Conservation (phyloP, 1,140 invertebrate genomes). For the Caerostris extrusa region DNA sequence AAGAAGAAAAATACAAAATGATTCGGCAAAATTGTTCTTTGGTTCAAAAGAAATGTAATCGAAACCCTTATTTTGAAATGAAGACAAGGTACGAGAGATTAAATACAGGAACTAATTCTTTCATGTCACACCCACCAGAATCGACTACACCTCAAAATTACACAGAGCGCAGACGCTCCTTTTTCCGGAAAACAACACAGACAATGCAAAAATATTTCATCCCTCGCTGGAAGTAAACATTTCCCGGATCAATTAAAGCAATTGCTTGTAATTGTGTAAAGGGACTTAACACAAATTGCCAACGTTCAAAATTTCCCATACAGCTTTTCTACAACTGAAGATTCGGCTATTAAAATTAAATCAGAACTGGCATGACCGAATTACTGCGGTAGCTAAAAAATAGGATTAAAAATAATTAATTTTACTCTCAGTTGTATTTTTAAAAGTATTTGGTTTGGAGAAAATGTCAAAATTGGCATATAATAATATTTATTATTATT, state of each 20-base stretch:
- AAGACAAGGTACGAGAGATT: neutral
- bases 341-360: too few species aligned
- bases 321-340: too few species aligned
- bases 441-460: too few species aligned
- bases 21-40: too few species aligned
- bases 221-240: conserved; percentile 38
- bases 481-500: too few species aligned
- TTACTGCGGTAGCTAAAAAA: too few species aligned
- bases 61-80: neutral
- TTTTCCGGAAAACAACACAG: neutral
- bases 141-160: conserved; percentile 40
- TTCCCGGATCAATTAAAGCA: conserved; percentile 53
- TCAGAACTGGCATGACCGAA: too few species aligned
- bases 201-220: conserved; percentile 50
- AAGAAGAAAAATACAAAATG: too few species aligned
- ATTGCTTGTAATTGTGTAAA: neutral
- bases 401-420: too few species aligned
- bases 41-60: neutral
- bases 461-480: too few species aligned
- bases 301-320: neutral
- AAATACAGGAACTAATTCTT: neutral
- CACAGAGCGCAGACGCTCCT: neutral
- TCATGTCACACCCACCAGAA: neutral
- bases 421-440: too few species aligned
- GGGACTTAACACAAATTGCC: conserved; percentile 22